These are phyloP conservation scores for Lanius ludovicianus DNA, from an alignment of 2,113 vertebrate genomes.

Conservation along the genomic window DNA sequence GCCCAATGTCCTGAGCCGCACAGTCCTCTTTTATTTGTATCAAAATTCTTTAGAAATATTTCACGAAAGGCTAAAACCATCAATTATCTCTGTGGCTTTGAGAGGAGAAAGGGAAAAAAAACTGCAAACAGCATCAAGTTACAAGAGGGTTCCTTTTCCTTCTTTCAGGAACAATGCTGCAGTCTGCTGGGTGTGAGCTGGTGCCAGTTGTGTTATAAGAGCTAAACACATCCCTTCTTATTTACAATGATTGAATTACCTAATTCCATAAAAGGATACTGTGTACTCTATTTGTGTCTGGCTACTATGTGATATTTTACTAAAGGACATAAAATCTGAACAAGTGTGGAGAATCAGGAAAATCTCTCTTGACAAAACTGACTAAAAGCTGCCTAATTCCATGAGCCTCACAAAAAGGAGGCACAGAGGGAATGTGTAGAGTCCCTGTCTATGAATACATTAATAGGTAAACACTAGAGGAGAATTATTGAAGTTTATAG, in stretches of 20 bases:
- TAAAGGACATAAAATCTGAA: background rate
- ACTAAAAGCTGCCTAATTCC: background rate
- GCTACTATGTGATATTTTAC: background rate
- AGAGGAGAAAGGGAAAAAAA: background rate
- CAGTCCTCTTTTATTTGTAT: background rate
- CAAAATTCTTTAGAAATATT: slow-evolving; percentile 3
- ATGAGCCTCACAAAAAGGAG: background rate
- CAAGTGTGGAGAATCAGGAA: background rate
- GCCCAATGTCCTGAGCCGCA: background rate
- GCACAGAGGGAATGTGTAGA: background rate
- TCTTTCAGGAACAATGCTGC: background rate
- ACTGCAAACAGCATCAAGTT: background rate
- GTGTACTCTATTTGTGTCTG: background rate
- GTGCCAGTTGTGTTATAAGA: background rate
- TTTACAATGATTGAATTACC: background rate
- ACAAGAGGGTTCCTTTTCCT: background rate
- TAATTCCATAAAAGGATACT: background rate
- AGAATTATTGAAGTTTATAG: background rate
- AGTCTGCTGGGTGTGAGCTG: background rate
- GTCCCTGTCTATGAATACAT: background rate
- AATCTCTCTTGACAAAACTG: background rate
- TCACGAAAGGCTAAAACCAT: background rate
- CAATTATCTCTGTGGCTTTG: background rate
- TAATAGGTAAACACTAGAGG: background rate
- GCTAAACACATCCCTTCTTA: background rate